These are phyloP conservation scores for Brachypteracias leptosomus DNA, from an alignment of 2,113 vertebrate species.

Conservation along the genomic window DNA sequence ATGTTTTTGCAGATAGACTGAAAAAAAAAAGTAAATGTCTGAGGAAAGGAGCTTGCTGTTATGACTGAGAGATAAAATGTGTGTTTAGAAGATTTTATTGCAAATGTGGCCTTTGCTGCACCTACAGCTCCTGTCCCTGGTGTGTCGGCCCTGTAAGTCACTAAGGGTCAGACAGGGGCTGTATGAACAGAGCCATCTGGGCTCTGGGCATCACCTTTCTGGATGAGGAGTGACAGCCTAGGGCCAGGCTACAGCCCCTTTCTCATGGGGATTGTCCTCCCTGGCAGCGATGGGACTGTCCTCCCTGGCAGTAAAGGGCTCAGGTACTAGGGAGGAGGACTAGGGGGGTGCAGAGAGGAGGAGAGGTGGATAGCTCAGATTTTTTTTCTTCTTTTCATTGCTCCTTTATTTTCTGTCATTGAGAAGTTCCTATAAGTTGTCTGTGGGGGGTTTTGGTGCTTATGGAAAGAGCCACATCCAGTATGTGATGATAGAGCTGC, in stretches of 20 bases:
- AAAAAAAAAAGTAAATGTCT: background rate
- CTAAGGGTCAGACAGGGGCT: background rate
- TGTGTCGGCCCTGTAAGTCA: background rate
- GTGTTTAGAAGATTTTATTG: background rate
- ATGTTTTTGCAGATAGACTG: background rate
- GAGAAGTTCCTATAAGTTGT: background rate
- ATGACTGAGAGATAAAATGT: background rate
- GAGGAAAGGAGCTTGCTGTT: background rate
- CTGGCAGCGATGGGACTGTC: background rate
- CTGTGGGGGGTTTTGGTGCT: accelerated
- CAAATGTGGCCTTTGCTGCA: background rate
- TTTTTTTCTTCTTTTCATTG: background rate
- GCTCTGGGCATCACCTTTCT: background rate
- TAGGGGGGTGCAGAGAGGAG: accelerated
- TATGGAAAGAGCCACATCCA: background rate
- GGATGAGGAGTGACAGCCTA: background rate
- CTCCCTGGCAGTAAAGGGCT: background rate
- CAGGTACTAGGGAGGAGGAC: background rate
- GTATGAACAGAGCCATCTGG: background rate
- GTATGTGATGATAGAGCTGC: background rate
- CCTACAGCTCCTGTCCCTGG: background rate
- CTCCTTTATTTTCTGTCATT: background rate
- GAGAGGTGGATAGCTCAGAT: background rate
- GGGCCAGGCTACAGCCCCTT: background rate
- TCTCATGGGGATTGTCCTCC: background rate